Conservation (phyloP, 2,888 invertebrate species). For the Patella caerulea region DNA sequence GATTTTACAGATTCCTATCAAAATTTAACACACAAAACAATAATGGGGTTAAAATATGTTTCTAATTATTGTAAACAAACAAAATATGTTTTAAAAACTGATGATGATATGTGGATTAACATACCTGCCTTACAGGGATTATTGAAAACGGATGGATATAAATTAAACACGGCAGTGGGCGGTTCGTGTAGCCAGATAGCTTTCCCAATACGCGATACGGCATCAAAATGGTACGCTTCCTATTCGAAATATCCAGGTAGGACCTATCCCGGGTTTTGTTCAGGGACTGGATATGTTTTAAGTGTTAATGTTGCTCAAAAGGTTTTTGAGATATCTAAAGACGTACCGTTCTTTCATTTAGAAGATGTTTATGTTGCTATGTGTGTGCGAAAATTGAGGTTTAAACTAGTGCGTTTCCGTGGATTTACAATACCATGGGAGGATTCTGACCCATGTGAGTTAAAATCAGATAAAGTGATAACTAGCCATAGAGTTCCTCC, state of each 20-base stretch:
- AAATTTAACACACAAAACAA: slow-evolving; percentile 44
- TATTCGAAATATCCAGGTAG: slow-evolving; percentile 43
- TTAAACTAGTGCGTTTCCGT: slow-evolving; percentile 26
- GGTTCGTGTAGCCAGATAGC: slow-evolving; percentile 39
- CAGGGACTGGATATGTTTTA: slow-evolving; percentile 57
- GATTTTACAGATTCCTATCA: slow-evolving; percentile 40
- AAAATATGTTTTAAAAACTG: slow-evolving; percentile 45
- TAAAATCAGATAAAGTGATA: background rate
- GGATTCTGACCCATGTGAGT: background rate
- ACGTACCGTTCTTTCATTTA: slow-evolving; percentile 57
- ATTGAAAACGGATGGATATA: background rate
- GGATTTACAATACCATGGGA: slow-evolving; percentile 37
- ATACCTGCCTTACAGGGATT: slow-evolving; percentile 23
- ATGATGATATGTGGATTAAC: slow-evolving; percentile 59
- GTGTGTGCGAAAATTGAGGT: slow-evolving; percentile 47
- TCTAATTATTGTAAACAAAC: slow-evolving; percentile 27
- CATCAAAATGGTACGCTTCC: slow-evolving; percentile 59
- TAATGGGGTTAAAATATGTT: slow-evolving; percentile 40
- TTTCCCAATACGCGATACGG: slow-evolving; percentile 42
- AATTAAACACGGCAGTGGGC: slow-evolving; percentile 37
- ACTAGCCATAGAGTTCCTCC: background rate
- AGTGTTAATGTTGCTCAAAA: slow-evolving; percentile 44
- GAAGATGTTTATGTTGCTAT: slow-evolving; percentile 60
- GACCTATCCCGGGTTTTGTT: slow-evolving; percentile 58
- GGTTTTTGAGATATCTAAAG: slow-evolving; percentile 45